A percentile compares a stretch with the other conserved stretches of the same genome.
phyloP scores from a whole-genome alignment of 2,888 invertebrate genomes.

The Heliconius aoede region DNA sequence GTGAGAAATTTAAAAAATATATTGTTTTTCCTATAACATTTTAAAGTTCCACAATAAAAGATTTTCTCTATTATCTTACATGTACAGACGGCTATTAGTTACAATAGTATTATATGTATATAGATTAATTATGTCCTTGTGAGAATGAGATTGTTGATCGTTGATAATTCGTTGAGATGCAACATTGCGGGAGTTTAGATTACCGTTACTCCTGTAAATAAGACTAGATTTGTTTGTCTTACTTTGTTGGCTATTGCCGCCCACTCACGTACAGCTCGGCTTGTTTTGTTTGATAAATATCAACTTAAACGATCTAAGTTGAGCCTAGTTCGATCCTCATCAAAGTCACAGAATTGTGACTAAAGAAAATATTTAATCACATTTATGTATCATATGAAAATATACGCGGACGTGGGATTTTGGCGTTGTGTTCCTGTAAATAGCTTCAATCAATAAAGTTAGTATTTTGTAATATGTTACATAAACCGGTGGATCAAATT shows the following conservation, averaged over 20 bases:
- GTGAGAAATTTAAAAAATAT: too few species aligned
- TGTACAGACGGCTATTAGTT: too few species aligned
- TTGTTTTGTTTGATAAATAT: constrained; percentile 72
- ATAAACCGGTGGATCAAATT: constrained; percentile 12
- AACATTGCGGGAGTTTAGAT: constrained; percentile 32
- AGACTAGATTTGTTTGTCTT: constrained; percentile 47
- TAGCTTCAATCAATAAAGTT: constrained; percentile 3
- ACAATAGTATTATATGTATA: neutral
- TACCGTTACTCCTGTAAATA: constrained; percentile 46
- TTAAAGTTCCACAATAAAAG: too few species aligned
- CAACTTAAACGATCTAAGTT: constrained; percentile 60
- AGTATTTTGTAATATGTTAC: constrained; percentile 12
- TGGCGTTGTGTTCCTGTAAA: neutral
- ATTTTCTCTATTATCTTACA: too few species aligned
- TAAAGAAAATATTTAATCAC: constrained; percentile 2
- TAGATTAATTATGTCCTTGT: constrained; percentile 9
- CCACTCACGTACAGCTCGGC: constrained; percentile 71
- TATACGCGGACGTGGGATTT: too few species aligned
- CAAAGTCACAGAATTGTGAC: constrained; percentile 56
- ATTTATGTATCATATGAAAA: too few species aligned
- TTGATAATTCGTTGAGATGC: constrained; percentile 21
- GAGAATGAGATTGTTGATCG: constrained; percentile 21
- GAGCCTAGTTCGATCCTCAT: constrained; percentile 73
- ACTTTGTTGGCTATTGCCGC: constrained; percentile 59
- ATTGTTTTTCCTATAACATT: too few species aligned